phyloP scores from a whole-genome alignment of 2,797 vertebrate species.

The Bovichtus variegatus region DNA sequence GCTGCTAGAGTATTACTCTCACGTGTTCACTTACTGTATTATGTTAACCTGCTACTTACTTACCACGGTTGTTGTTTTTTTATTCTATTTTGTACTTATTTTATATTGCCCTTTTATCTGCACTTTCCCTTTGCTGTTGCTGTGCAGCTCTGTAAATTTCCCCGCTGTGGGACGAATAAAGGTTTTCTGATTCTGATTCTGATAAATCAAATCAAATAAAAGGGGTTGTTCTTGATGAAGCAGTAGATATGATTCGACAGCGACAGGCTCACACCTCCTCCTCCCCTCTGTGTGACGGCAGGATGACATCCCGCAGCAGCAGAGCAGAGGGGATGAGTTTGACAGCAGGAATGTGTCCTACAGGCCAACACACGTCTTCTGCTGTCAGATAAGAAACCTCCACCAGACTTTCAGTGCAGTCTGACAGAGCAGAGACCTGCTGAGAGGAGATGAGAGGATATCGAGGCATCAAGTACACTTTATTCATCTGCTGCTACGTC shows the following conservation, averaged over 20 bases:
- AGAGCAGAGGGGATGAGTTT: not conserved
- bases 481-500: conserved; percentile 85
- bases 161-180: no score
- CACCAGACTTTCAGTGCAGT: not conserved
- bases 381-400: not conserved
- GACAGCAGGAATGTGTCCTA: conserved; percentile 55
- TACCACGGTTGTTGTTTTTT: no score
- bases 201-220: no score
- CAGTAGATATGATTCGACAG: not conserved
- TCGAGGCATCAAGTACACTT: conserved; percentile 79
- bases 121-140: no score
- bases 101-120: no score
- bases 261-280: not conserved
- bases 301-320: not conserved
- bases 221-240: not conserved
- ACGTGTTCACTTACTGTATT: no score
- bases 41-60: no score
- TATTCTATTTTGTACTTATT: no score
- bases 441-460: conserved; percentile 77
- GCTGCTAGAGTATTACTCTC: no score
- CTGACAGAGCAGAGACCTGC: not conserved
- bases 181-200: no score
- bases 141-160: no score
- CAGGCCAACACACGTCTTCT: conserved; percentile 62
- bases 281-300: not conserved